These are phyloP conservation scores for Plagodis dolabraria DNA, from an alignment of 2,888 invertebrate genomes.

Conservation along the genomic window DNA sequence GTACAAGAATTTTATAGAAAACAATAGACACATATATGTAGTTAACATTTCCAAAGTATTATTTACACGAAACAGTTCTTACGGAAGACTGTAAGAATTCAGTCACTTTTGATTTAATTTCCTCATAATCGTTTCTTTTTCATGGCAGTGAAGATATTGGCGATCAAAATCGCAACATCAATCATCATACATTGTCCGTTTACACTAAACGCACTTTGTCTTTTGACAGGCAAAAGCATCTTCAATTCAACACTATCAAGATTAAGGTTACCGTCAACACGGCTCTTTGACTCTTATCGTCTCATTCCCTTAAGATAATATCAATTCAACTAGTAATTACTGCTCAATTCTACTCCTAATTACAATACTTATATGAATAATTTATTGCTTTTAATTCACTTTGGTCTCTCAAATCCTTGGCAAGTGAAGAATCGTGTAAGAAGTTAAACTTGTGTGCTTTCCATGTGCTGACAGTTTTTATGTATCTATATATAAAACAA, in stretches of 20 bases:
- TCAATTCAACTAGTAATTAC: constrained; percentile 51
- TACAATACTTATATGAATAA: constrained; percentile 64
- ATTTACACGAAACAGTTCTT: constrained; percentile 12
- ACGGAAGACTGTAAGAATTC: constrained; percentile 13
- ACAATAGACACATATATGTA: constrained; percentile 14
- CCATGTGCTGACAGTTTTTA: constrained; percentile 69
- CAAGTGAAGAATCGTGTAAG: constrained; percentile 74
- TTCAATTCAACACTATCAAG: constrained; percentile 37
- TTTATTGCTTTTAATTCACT: constrained; percentile 74
- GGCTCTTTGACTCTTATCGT: constrained; percentile 23
- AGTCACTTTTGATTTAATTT: constrained; percentile 15
- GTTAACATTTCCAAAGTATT: constrained; percentile 10
- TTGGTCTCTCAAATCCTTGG: constrained; percentile 77
- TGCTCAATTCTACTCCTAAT: constrained; percentile 56
- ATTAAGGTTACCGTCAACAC: constrained; percentile 20
- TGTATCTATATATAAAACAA: constrained; percentile 68
- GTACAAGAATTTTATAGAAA: constrained; percentile 17
- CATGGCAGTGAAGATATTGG: constrained; percentile 34
- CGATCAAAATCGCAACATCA: constrained; percentile 19
- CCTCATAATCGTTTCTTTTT: constrained; percentile 1
- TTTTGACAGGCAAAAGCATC: constrained; percentile 73
- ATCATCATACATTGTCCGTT: constrained; percentile 31
- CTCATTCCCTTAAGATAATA: constrained; percentile 45
- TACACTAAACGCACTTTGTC: constrained; percentile 58
- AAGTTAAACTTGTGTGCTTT: constrained; percentile 70